Conservation (phyloP, 92 coral and sea anemone genomes). For the Umimayanthus kanabou region DNA sequence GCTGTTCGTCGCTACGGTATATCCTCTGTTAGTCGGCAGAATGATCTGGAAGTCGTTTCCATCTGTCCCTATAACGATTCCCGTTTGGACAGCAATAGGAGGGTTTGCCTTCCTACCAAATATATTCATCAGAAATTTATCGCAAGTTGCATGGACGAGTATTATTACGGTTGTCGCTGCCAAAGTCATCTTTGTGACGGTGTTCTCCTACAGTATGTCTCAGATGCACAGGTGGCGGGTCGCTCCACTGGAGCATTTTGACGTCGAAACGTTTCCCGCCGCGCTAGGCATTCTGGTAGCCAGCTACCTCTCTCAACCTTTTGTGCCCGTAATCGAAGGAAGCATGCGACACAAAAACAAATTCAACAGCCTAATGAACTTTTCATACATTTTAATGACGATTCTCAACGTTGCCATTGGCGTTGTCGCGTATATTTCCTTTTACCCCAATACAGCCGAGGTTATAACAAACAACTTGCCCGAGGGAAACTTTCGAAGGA, state of each 20-base stretch:
- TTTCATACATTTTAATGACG: conserved; percentile 83
- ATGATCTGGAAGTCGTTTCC: conserved; percentile 75
- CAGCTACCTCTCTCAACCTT: conserved; percentile 95
- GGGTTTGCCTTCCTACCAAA: conserved; percentile 86
- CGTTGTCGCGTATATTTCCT: conserved; percentile 82
- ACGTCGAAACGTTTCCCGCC: conserved; percentile 79
- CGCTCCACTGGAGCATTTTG: conserved; percentile 73
- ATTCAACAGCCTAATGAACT: conserved; percentile 68
- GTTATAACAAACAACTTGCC: conserved; percentile 93
- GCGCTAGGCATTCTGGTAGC: conserved; percentile 94
- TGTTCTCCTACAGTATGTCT: conserved; percentile 73
- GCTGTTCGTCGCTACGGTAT: conserved; percentile 80
- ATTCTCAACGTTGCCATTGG: conserved; percentile 85
- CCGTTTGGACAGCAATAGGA: conserved; percentile 84
- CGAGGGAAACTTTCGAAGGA: conserved; percentile 78
- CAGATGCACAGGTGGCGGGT: conserved; percentile 76
- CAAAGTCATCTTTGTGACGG: conserved; percentile 83
- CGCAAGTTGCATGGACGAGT: conserved; percentile 99
- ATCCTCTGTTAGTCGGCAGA: conserved; percentile 88
- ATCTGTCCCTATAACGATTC: conserved; percentile 56
- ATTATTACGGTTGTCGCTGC: conserved; percentile 85
- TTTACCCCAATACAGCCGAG: conserved; percentile 85
- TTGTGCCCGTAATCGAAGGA: conserved; percentile 95
- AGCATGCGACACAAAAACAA: conserved; percentile 84
- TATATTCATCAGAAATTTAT: conserved; percentile 77